Evolutionary conservation across 2,888 invertebrate species (phyloP), one percentile per base, ranked within the genome.

Genomic region (Danaus chrysippus): DNA sequence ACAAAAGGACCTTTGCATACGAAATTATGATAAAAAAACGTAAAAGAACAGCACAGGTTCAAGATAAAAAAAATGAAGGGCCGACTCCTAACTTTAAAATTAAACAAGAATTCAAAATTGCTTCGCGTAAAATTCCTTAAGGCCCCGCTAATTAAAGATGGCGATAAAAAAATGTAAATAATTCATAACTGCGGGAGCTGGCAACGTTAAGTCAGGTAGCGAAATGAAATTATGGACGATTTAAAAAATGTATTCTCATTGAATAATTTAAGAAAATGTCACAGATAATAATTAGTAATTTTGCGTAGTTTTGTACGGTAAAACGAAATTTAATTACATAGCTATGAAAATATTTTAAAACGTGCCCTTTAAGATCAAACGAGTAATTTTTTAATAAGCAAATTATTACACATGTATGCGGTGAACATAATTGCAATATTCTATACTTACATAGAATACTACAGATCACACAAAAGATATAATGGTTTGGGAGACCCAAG

Each of bases 401-500:
- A 34, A 34, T 34, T 34, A 34, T 34, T 34, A 34, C 23, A 34
- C 23, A 5, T 34, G 23, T 34, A 34, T 34, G 23, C 23, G 0
- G 2, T 34, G 23, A 34, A 34, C 23, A 6, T 34, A 34, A 34
- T 34, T 34, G 23, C 8, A 34, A 34, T 34, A 34, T 34, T 34
- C 23, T 34, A 34, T 34, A 34, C 23, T 1, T 34, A 34, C 23
- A 6, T 34, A 34, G 23, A 34, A 34, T 34, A 34, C 8, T 34
- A 34, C 6, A 34, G 23, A 34, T 5, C 23, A 34, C 8, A 34
- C 23, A 34, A 34, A 34, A 34, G 23, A 34, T 34, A 34, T 34
- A 34, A 34, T 34, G 2, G 23, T 34, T 56, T 70, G 73, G 73
- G 72, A 71, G 67, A 68, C 71, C 73, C 66, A 72, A 74, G 67